These are phyloP conservation scores for Vulpes ferrilata DNA, from an alignment of 2,113 vertebrate genomes.

Conservation along the genomic window DNA sequence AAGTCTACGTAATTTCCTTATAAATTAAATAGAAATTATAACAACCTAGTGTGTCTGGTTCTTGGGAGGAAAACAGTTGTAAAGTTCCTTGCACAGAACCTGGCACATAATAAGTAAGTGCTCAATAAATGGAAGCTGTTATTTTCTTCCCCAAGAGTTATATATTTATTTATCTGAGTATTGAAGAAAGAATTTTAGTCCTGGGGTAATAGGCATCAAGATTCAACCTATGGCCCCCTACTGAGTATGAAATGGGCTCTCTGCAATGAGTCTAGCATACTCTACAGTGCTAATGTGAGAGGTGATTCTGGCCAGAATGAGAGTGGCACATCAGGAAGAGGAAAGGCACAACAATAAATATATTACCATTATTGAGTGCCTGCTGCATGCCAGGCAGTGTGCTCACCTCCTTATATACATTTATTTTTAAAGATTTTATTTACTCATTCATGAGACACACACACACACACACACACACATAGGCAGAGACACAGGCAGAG, in stretches of 20 bases:
- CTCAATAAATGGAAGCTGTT: conserved; percentile 37
- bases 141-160: conserved; percentile 13
- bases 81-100: neutral
- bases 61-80: conserved; percentile 51
- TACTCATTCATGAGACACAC: no score
- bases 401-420: neutral
- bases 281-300: neutral
- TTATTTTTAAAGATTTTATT: conserved; percentile 11
- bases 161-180: neutral
- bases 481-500: no score
- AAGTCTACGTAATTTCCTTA: neutral
- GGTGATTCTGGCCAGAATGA: neutral
- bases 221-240: neutral
- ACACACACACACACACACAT: no score
- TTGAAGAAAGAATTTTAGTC: neutral
- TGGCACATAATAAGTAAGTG: neutral
- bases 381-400: neutral
- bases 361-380: neutral
- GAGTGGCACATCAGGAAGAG: conserved; percentile 3
- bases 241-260: neutral
- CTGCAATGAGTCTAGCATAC: neutral
- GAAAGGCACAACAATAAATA: neutral
- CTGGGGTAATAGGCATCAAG: neutral
- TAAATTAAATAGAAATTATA: neutral
- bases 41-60: neutral